phyloP scores from a whole-genome alignment of 1,140 invertebrate species.

The Tribolium madens region DNA sequence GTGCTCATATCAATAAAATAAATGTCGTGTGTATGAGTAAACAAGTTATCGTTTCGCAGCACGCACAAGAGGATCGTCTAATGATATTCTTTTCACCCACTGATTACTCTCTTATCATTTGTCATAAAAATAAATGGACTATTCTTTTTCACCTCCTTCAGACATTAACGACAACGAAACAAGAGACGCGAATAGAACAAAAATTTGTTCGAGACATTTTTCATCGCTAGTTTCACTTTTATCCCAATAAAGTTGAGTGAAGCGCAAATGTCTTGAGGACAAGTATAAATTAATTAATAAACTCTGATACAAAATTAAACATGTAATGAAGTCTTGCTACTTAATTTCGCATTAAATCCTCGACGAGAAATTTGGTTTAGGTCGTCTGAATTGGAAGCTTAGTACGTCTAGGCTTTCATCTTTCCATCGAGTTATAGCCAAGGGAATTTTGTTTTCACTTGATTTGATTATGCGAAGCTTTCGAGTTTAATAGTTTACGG shows the following conservation, averaged over 20 bases:
- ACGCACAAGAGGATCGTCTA: constrained; percentile 3
- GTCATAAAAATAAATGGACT: constrained; percentile 25
- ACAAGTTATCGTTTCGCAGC: constrained; percentile 23
- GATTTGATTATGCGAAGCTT: constrained; percentile 11
- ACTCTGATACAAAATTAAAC: constrained; percentile 26
- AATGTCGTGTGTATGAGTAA: constrained; percentile 14
- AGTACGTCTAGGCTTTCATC: constrained; percentile 34
- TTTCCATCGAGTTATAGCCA: constrained; percentile 9
- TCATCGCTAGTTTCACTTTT: too few species aligned
- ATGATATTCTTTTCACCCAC: constrained; percentile 26
- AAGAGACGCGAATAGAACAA: not conserved
- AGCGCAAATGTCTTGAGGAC: not conserved
- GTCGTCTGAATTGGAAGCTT: constrained; percentile 24
- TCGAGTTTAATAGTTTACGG: not conserved
- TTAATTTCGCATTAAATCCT: constrained; percentile 30
- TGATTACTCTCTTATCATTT: constrained; percentile 13
- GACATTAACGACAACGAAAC: constrained; percentile 9
- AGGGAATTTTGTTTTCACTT: constrained; percentile 4
- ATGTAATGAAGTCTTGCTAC: constrained; percentile 34
- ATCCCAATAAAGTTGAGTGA: too few species aligned
- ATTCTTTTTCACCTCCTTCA: not conserved
- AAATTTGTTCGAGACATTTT: not conserved
- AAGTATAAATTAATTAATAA: constrained; percentile 27
- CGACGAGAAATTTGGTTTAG: constrained; percentile 11
- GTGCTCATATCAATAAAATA: constrained; percentile 7